Base-by-base conservation (phyloP, 2,888 invertebrate genomes). In the Melieria crassipennis region DNA sequence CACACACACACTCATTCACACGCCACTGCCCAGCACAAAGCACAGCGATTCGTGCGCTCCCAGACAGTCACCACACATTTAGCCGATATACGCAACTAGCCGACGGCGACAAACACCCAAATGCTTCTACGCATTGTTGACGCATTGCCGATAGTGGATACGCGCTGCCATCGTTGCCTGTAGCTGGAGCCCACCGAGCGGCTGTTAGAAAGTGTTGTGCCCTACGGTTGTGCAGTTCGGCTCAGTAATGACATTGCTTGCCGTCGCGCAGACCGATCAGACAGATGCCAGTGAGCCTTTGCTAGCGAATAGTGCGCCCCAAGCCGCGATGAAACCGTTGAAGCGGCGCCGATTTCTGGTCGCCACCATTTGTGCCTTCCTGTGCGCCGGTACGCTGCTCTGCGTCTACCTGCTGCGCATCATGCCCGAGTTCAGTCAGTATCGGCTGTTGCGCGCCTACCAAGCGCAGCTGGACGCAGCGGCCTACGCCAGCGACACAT, bases 371-470 rank as follows among this genome's bases (percentile, higher is more conserved):
- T 52, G 52, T 9, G 52, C 7, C 11, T n/a, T 52, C 4, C 7
- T 63, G 6, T 46, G 11, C 5, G 55, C 11, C 13, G 47, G 46
- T n/a, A 62, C 56, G 0, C 61, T 80, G n/a, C 16, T 78, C 5
- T 72, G 75, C 56, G 47, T 79, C 3, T 79, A 83, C 50, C 65
- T 75, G 5, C 52, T 83, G 0, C 71, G 62, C n/a, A 78, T 61
- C 0, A 73, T 78, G 3, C 86, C 85, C 13, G 74, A 81, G 30
- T 74, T 85, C 10, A 83, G 82, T 73, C 85, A 86, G 55, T 81
- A 85, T 73, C 75, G 69, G 13, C 78, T 86, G 45, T 48, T 69
- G 47, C 69, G 56, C 42, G 63, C 11, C 9, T 69, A 69, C 16
- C 67, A 67, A 43, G 58, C 71, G 55, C 67, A 70, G 13, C 58